Evolutionary conservation across 2,888 invertebrate genomes (phyloP), one percentile per base, ranked within the genome.

Genomic region (Andrena flavipes): DNA sequence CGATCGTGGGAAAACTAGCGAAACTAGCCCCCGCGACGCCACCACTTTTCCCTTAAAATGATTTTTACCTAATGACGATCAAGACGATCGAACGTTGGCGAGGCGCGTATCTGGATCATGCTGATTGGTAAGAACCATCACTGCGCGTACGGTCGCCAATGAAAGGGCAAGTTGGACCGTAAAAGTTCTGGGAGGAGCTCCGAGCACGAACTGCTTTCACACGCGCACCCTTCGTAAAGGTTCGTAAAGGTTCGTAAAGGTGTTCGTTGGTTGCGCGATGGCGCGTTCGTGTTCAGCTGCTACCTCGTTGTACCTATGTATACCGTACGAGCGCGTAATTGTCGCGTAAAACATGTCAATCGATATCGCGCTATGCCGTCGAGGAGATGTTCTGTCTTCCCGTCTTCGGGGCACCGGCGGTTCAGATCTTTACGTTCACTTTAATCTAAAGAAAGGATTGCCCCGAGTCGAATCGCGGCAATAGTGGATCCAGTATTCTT

Each of bases 111-210:
- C 67, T 13, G 13, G 30, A 54, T 30, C 20, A 54, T 6, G 56
- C 26, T 6, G 69, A 16, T 16, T 69, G 6, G 26, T 3, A 20
- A 42, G 48, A 20, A 59, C 56, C 64, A 67, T 73, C 48, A 59
- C 29, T 10, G 29, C 30, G 26, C 35, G 56, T 33, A 70, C 68
- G 10, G 74, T 73, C 35, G 72, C 87, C 86, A 87, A 90, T 87
- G 71, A 80, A 48, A 63, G 73, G 54, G 73, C 78, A 62, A 72
- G 51, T 59, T 48, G 30, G 56, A 48, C 76, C 76, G 64, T 69
- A 81, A 80, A 84, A 72, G 65, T 69, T 65, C 76, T 88, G 87
- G 90, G 91, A 85, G 88, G 90, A 89, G 88, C 82, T 59, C 75
- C 6, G 76, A 33, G 56, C 5, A 75, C 77, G 84, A 89, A 91